Evolutionary conservation across 37 sponge, comb jelly and placozoan genomes (phyloP).

Genomic region (Petrosia ficiformis): DNA sequence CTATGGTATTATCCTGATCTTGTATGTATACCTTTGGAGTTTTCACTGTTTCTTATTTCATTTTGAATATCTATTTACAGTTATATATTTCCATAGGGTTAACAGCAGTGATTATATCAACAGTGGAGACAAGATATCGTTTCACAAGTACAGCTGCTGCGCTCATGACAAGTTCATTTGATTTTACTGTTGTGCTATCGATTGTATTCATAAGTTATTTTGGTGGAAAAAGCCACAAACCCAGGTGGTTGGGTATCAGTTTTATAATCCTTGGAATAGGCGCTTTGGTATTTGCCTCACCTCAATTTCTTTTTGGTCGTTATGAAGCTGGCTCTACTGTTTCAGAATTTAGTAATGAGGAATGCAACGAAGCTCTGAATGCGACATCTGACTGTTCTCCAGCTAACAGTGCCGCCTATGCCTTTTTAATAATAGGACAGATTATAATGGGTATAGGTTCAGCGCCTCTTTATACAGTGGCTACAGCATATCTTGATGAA

Average conservation of each 20-base stretch:
- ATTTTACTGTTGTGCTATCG: constrained; percentile 59
- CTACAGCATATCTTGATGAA: constrained; percentile 70
- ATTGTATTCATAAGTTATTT: constrained; percentile 81
- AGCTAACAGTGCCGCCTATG: constrained; percentile 23
- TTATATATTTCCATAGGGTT: neutral
- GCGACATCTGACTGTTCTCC: constrained; percentile 11
- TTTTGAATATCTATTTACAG: no score
- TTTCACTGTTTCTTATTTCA: no score
- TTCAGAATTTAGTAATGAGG: constrained; percentile 1
- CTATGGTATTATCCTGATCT: no score
- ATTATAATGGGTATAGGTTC: constrained; percentile 76
- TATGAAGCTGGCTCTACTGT: constrained; percentile 27
- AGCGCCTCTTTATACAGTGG: constrained; percentile 73
- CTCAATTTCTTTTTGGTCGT: constrained; percentile 61
- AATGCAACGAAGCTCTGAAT: constrained; percentile 19
- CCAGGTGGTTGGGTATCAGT: constrained; percentile 68
- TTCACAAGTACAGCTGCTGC: constrained; percentile 71
- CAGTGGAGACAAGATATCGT: constrained; percentile 66
- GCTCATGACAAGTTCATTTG: constrained; percentile 47
- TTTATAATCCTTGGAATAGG: constrained; percentile 41
- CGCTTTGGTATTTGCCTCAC: constrained; percentile 67
- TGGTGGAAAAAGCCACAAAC: constrained; percentile 75
- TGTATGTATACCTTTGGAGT: no score
- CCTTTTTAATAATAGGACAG: constrained; percentile 68
- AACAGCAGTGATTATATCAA: constrained; percentile 13